Evolutionary conservation across 2,797 vertebrate species (phyloP).

Genomic region (Stomatorhinus walkeri): DNA sequence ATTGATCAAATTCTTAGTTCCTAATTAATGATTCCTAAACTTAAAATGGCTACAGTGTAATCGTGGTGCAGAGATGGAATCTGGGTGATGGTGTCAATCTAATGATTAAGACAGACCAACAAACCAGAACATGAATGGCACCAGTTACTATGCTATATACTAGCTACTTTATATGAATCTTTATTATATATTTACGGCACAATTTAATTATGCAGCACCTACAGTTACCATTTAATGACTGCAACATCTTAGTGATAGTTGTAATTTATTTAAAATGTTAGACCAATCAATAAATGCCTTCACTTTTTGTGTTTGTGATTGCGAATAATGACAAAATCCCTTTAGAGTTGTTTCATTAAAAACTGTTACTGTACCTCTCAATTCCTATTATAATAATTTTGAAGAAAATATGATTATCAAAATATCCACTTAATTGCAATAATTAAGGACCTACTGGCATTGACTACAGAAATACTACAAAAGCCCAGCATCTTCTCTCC

Average conservation of each 20-base stretch:
- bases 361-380: not conserved
- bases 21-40: not conserved
- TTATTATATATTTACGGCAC: not conserved
- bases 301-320: not conserved
- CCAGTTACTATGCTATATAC: not conserved
- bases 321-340: not conserved
- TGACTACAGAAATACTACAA: not conserved
- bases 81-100: not conserved
- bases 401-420: not conserved
- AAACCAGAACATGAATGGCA: not conserved
- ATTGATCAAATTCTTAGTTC: not conserved
- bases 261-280: not conserved
- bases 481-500: not conserved
- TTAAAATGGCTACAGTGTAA: not conserved
- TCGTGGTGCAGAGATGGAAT: not conserved
- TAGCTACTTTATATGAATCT: not conserved
- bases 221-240: not conserved
- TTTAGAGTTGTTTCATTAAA: not conserved
- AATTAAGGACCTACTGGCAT: not conserved
- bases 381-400: not conserved
- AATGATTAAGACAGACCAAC: not conserved
- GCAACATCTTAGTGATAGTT: not conserved
- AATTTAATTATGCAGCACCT: not conserved
- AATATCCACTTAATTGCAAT: not conserved
- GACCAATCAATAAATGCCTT: not conserved